Percentiles rank a stretch among this genome's conserved stretches.
Evolutionary conservation across 2,888 invertebrate species (phyloP).

Genomic region (Cephus runcator): DNA sequence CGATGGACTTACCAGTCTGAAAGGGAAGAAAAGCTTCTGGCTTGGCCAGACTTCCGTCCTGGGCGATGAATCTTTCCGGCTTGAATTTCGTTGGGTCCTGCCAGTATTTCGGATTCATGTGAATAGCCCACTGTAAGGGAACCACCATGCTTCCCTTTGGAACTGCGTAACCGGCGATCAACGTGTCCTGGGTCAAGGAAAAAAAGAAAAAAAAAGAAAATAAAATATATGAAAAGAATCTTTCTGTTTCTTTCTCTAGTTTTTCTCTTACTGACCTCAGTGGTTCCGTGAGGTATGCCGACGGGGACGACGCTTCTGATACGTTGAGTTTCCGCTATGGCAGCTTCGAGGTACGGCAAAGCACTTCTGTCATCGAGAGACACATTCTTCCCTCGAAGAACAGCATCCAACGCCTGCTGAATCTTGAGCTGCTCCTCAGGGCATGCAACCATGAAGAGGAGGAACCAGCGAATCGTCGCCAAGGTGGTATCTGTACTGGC

Average conservation of each 20-base stretch:
- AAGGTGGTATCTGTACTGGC: conserved; percentile 88
- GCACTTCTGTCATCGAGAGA: conserved; percentile 69
- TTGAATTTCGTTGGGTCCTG: conserved; percentile 74
- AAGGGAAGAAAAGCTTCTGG: conserved; percentile 83
- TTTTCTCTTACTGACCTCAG: conserved; percentile 60
- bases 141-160: conserved; percentile 79
- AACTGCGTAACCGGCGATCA: conserved; percentile 72
- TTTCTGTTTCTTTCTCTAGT: no score
- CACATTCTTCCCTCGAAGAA: conserved; percentile 52
- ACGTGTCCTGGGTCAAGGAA: conserved; percentile 66
- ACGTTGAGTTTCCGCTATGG: conserved; percentile 82
- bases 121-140: conserved; percentile 85
- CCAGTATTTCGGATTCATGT: conserved; percentile 78
- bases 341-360: conserved; percentile 76
- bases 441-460: conserved; percentile 80
- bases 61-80: conserved; percentile 76
- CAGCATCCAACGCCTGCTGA: conserved; percentile 69
- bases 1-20: conserved; percentile 74
- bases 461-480: conserved; percentile 83
- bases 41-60: conserved; percentile 72
- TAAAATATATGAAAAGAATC: no score
- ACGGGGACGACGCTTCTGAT: conserved; percentile 83
- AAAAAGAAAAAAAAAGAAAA: no score
- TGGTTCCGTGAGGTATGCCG: conserved; percentile 86
- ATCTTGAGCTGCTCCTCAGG: conserved; percentile 74